phyloP scores from a whole-genome alignment of 1,140 invertebrate genomes.

The Trichonephila clavata region DNA sequence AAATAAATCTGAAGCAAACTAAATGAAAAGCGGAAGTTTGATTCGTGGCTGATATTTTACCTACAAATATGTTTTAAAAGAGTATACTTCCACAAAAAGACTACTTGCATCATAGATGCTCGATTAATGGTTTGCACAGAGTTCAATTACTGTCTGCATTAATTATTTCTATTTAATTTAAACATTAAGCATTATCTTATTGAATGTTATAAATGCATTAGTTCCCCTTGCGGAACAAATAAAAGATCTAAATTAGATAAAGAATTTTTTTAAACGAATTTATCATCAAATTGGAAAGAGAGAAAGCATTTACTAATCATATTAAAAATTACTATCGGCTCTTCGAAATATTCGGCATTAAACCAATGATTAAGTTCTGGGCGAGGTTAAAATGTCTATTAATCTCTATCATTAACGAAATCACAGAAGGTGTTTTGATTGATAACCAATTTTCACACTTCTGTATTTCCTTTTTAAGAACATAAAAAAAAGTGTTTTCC shows the following conservation, averaged over 20 bases:
- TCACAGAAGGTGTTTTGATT: conserved; percentile 45
- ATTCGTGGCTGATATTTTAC: too few species aligned
- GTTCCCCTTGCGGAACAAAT: neutral
- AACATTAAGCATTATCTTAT: neutral
- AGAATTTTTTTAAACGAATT: neutral
- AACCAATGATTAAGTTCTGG: conserved; percentile 33
- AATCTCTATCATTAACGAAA: conserved; percentile 62
- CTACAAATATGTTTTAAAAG: too few species aligned
- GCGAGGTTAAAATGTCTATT: conserved; percentile 38
- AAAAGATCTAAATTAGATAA: neutral
- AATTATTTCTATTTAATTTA: neutral
- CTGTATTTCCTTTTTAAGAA: neutral
- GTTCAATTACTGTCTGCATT: neutral
- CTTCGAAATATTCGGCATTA: conserved; percentile 27
- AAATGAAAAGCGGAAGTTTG: too few species aligned
- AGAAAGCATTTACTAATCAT: conserved; percentile 17
- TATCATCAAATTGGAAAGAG: neutral
- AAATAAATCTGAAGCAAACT: too few species aligned
- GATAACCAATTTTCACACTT: conserved; percentile 67
- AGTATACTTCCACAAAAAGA: too few species aligned
- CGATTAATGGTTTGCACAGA: too few species aligned
- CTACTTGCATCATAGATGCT: too few species aligned
- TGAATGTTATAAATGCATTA: neutral
- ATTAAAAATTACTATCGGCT: neutral
- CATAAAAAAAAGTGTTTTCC: neutral